Evolutionary conservation across 2,888 invertebrate genomes (phyloP), one percentile per base, ranked within the genome.

Genomic region (Odontocolon sp.): DNA sequence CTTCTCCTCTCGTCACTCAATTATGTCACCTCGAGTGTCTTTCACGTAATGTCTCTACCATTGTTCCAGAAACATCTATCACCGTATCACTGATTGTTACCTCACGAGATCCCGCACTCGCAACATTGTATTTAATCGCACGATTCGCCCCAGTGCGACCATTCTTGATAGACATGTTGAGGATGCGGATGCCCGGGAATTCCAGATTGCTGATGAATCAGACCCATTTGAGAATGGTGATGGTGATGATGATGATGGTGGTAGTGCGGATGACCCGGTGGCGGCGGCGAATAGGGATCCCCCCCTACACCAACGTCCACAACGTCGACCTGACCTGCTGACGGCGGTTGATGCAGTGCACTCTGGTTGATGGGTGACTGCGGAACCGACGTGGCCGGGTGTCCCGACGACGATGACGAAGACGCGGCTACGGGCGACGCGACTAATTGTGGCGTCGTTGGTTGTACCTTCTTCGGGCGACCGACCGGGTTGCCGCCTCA

Each of bases 401-500:
- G 66, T 83, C 78, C 81, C 80, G 80, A 87, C 82, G 78, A 73
- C 70, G 79, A 77, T 63, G 81, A 72, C 21, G 76, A 66, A 36
- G 76, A 71, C 59, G 79, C 68, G 68, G 76, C 68, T 56, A 67
- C 59, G 54, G 81, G 75, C 50, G 80, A 80, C 72, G 83, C 66
- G 66, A 80, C 79, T 77, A 72, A 59, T 38, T 68, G 72, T 75
- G 86, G 80, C 80, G 87, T 83, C 82, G 86, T 84, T 81, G 85
- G 84, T 80, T 90, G 89, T 42, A 89, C 89, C 89, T 90, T 89
- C 83, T 90, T 90, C 87, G 90, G 90, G 87, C 90, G 90, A 88
- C 89, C 89, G 84, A 90, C 90, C 90, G 90, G 90, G 90, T 90
- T 90, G 87, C 89, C 91, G 78, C 91, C 94, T 96, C 96, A 96